Evolutionary conservation across 1,140 invertebrate species (phyloP).

Genomic region (Eumaeus atala): DNA sequence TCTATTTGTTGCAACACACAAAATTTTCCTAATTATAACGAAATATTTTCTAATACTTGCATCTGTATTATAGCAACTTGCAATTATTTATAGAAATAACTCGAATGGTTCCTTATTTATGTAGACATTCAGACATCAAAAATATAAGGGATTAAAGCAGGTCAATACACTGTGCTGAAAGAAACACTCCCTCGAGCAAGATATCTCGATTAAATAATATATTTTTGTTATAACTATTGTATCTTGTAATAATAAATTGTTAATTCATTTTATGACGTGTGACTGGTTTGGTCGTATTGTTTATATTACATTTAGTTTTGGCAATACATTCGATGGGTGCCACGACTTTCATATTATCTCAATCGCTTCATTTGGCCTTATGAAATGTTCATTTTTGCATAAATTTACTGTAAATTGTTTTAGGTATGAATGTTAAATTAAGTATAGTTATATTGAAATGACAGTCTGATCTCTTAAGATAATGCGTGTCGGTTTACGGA

Average conservation of each 20-base stretch:
- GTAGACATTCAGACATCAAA: constrained; percentile 61
- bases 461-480: constrained; percentile 71
- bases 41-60: too few species aligned
- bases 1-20: too few species aligned
- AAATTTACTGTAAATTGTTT: constrained; percentile 64
- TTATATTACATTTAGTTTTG: constrained; percentile 23
- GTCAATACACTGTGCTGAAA: constrained; percentile 40
- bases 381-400: constrained; percentile 32
- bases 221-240: constrained; percentile 67
- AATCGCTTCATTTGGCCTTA: constrained; percentile 26
- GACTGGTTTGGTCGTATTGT: constrained; percentile 49
- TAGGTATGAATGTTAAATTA: constrained; percentile 64
- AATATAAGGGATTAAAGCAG: constrained; percentile 42
- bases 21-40: too few species aligned
- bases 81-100: constrained; percentile 18
- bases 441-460: constrained; percentile 66
- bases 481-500: constrained; percentile 39
- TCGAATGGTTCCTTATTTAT: constrained; percentile 38
- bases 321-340: constrained; percentile 23
- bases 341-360: constrained; percentile 23
- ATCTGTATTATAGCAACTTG: too few species aligned
- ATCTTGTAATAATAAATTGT: constrained; percentile 62
- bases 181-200: constrained; percentile 25
- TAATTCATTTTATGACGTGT: constrained; percentile 58
- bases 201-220: constrained; percentile 51